phyloP scores from a whole-genome alignment of 2,797 vertebrate genomes.

The Tinamus major region DNA sequence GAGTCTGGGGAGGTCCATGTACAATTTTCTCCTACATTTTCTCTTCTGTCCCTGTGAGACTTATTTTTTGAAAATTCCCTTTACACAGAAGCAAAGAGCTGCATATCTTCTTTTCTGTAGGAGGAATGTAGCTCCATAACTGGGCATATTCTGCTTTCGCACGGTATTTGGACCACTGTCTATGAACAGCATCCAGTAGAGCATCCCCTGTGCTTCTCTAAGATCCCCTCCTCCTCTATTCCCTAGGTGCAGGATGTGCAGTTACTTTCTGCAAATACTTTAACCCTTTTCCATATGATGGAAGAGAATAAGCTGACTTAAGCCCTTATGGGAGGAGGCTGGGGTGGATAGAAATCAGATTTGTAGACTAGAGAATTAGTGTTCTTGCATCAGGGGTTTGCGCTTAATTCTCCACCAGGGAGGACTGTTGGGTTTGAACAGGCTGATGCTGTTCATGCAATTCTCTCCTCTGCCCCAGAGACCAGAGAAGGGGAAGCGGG shows the following conservation, averaged over 20 bases:
- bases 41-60: neutral
- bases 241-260: neutral
- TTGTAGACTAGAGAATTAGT: neutral
- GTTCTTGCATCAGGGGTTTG: neutral
- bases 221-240: neutral
- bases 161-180: neutral
- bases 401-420: neutral
- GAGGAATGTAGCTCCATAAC: neutral
- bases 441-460: neutral
- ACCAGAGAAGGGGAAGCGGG: neutral
- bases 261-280: neutral
- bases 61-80: neutral
- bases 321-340: neutral
- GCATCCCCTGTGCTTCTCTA: neutral
- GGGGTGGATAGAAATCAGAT: neutral
- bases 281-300: neutral
- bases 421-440: neutral
- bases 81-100: neutral
- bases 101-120: neutral
- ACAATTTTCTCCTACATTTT: neutral
- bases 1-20: neutral
- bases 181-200: neutral
- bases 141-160: neutral
- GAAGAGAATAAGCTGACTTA: neutral
- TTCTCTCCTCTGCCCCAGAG: neutral